Evolutionary conservation across 2,797 vertebrate genomes (phyloP), one percentile per base, ranked within the genome.

Genomic region (Gymnothorax javanicus): DNA sequence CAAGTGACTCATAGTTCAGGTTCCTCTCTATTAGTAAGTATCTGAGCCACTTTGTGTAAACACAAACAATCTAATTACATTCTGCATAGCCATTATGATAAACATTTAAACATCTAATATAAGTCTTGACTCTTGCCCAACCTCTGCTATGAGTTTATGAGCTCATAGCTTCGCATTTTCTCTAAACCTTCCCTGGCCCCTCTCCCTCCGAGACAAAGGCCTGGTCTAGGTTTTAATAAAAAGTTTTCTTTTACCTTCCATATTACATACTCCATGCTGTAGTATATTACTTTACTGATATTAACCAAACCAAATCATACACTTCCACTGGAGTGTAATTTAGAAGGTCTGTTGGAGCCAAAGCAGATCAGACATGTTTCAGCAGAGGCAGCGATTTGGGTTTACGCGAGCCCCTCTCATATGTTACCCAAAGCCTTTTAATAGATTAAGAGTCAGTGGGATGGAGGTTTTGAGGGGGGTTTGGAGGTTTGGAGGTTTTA

Each of bases 361-460:
- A 54, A 79, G 43, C 50, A 79, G 54, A 79, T 79, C 15, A 9
- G 43, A 79, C 75, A 54, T 2, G 7, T 79, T 79, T 79, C 50
- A 50, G 4, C 71, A 75, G 33, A 8, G 3, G 75, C 75, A 79
- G 43, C 1, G 73, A 27, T 20, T 77, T 50, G 23, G 75, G 15
- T 79, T 77, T 7, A 54, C 1, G 5, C 75, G 2, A 79, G 75
- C 75, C 89, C 85, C 87, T 43, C 84, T 87, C 15, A 54, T 54
- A 54, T n/a, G 17, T n/a, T 54, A 79, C 43, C 71, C 75, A 79
- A 79, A 79, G 75, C 50, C 75, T 52, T 79, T 79, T 52, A 79
- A 54, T 79, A 79, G 75, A 88, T 87, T 86, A 69, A 87, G 87
- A 87, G 84, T 27, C 89, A 83, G 86, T 88, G 91, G 91, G 90